phyloP scores from a whole-genome alignment of 2,888 invertebrate genomes.

The Julus scanicus region DNA sequence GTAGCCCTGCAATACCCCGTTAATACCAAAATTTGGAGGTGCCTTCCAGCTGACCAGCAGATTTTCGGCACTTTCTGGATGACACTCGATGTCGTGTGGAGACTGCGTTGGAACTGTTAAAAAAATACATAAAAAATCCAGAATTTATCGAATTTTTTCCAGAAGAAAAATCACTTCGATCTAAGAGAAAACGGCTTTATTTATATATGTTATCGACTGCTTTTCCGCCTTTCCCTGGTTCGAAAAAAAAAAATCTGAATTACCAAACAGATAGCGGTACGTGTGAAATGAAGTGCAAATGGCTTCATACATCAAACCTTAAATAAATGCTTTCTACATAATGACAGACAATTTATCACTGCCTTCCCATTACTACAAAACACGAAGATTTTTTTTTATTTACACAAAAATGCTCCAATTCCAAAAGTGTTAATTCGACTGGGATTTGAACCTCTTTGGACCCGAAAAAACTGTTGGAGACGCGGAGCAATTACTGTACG shows the following conservation, averaged over 20 bases:
- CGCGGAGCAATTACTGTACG: constrained; percentile 18
- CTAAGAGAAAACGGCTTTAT: neutral
- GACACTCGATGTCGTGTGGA: constrained; percentile 66
- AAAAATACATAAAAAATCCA: neutral
- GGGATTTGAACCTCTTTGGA: constrained; percentile 24
- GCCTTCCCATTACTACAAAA: constrained; percentile 4
- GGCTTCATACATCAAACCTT: constrained; percentile 36
- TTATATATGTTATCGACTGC: constrained; percentile 18
- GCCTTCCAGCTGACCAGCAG: constrained; percentile 67
- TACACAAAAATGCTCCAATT: neutral
- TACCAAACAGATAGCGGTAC: constrained; percentile 35
- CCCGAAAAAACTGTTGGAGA: neutral
- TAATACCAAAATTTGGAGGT: constrained; percentile 66
- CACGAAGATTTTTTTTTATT: neutral
- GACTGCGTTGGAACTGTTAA: constrained; percentile 68
- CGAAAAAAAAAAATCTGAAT: constrained; percentile 25
- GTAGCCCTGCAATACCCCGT: constrained; percentile 74
- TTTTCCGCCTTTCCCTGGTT: neutral
- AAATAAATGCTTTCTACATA: constrained; percentile 32
- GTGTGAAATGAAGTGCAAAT: constrained; percentile 28
- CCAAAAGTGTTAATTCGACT: constrained; percentile 8
- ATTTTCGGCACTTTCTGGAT: constrained; percentile 65
- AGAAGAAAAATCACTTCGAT: neutral
- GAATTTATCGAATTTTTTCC: neutral
- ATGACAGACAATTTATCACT: constrained; percentile 35